Evolutionary conservation across 2,797 vertebrate genomes (phyloP), one percentile per base, ranked within the genome.

Genomic region (Vespertilio murinus): DNA sequence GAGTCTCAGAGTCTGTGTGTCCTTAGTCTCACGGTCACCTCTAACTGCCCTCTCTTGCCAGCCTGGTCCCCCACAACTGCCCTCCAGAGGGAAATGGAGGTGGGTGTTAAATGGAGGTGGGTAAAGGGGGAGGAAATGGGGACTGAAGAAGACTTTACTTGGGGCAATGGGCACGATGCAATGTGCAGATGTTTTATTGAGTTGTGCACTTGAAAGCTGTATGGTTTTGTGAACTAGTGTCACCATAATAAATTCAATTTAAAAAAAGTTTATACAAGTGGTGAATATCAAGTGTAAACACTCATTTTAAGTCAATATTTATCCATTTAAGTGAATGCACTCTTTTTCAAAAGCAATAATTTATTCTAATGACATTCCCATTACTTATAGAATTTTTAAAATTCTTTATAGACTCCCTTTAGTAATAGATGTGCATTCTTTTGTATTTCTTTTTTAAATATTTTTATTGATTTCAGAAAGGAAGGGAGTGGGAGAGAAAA

Each of bases 281-380:
- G 18, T 30, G 33, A 82, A 67, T 40, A 74, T 67, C 78, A 90
- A 84, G 40, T 77, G 64, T 59, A 52, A 86, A 67, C 8, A 38
- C 6, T 89, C 67, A 45, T 90, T 95, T 81, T 33, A 71, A 74
- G 71, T 90, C 56, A 77, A 52, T 45, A 25, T 80, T 93, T 80
- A 81, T 6, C 25, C 40, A 47, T 52, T 52, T 77, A 87, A 85
- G 61, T 73, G 40, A 96, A 88, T 30, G n/a, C 14, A 47, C 35
- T 86, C 42, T 86, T 93, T 59, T 84, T 74, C 67, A 96, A 78
- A 92, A 90, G 88, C 74, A 56, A 65, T 67, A 42, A 83, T 84
- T 93, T 85, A 85, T 67, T 94, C 40, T 90, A 85, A 88, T 64
- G 38, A 42, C 35, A 40, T 7, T 56, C 12, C 61, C n/a, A 65